phyloP scores from a whole-genome alignment of 2,113 vertebrate species.

The Ginglymostoma cirratum region DNA sequence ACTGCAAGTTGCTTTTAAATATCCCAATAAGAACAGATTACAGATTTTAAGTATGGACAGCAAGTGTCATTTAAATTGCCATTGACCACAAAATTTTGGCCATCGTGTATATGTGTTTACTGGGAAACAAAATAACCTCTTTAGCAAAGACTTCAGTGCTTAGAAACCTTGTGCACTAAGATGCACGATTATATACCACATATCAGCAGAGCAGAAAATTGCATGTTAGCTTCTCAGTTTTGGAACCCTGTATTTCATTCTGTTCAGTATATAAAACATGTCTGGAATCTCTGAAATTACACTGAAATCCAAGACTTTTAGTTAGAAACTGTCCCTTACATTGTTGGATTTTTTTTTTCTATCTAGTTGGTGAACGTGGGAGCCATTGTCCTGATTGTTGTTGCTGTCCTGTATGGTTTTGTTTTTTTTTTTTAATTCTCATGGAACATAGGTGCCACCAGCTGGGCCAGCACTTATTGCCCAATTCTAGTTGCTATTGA shows the following conservation, averaged over 20 bases:
- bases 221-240: background rate
- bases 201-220: background rate
- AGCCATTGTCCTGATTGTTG: background rate
- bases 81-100: background rate
- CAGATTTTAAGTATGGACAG: background rate
- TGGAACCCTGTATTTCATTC: background rate
- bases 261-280: background rate
- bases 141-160: background rate
- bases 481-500: too few species aligned
- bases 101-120: background rate
- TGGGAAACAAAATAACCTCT: background rate
- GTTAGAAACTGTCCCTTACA: background rate
- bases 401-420: background rate
- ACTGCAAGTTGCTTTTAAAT: background rate
- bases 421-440: background rate
- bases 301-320: background rate
- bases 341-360: background rate
- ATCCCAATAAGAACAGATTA: background rate
- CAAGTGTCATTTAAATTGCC: background rate
- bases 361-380: background rate
- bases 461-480: too few species aligned
- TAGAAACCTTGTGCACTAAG: background rate
- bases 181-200: background rate
- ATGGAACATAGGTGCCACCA: too few species aligned
- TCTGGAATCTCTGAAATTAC: background rate